These are phyloP conservation scores for Dinocampus coccinellae DNA, from an alignment of 2,888 invertebrate genomes.

Conservation along the genomic window DNA sequence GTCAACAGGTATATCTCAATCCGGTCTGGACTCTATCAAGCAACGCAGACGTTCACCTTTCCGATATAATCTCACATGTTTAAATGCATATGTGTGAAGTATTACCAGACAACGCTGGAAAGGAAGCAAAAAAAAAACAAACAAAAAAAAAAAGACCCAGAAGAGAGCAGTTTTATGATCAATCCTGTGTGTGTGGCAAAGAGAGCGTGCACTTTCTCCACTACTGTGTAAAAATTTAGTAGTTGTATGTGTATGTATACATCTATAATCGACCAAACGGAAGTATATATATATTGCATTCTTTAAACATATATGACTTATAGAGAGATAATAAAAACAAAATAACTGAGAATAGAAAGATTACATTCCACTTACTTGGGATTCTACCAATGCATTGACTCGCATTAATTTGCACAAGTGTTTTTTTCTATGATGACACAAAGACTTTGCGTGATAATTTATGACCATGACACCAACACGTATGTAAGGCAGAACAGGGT, in stretches of 20 bases:
- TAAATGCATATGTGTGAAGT: background rate
- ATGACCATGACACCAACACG: background rate
- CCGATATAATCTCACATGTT: slow-evolving; percentile 1
- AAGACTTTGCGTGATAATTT: slow-evolving; percentile 17
- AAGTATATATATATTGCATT: background rate
- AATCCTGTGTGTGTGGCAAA: slow-evolving; percentile 17
- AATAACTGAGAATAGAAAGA: background rate
- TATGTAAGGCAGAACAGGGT: background rate
- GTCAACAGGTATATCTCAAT: slow-evolving; percentile 57
- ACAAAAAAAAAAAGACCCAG: slow-evolving; percentile 10
- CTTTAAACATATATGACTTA: background rate
- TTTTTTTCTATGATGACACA: slow-evolving; percentile 41
- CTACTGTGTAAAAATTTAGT: slow-evolving; percentile 19
- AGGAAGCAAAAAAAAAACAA: slow-evolving; percentile 17
- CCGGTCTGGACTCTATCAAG: slow-evolving; percentile 32
- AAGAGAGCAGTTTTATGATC: slow-evolving; percentile 30
- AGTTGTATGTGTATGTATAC: too few relatives aligned
- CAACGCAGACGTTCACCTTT: slow-evolving; percentile 10
- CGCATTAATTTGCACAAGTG: slow-evolving; percentile 40
- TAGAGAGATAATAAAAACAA: background rate
- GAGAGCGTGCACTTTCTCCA: slow-evolving; percentile 32
- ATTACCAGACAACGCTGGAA: background rate
- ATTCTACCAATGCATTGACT: slow-evolving; percentile 12
- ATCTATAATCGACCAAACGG: background rate
- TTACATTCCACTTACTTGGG: background rate